phyloP scores from a whole-genome alignment of 1,140 invertebrate species.

The Tetragnatha versicolor region DNA sequence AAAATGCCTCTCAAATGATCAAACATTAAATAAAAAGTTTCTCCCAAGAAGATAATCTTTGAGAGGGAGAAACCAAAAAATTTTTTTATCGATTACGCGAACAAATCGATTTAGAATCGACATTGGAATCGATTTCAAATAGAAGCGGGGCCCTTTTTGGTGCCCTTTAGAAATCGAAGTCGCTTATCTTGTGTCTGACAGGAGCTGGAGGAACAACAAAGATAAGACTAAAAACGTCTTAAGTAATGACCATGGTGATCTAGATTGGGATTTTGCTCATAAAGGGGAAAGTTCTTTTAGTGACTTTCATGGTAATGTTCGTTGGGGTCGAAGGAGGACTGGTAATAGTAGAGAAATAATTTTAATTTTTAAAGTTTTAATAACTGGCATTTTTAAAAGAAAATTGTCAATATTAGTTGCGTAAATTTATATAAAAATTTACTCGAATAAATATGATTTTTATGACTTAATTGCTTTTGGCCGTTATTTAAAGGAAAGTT shows the following conservation, averaged over 20 bases:
- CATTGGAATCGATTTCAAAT: conserved; percentile 9
- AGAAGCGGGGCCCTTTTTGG: not conserved
- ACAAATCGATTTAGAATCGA: not conserved
- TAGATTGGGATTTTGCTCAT: not conserved
- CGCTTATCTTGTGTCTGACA: not conserved
- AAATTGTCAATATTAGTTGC: no score
- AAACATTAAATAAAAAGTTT: not conserved
- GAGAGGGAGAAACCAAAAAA: not conserved
- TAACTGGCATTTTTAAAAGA: no score
- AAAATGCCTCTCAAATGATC: not conserved
- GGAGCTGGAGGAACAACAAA: not conserved
- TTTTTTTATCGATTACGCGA: not conserved
- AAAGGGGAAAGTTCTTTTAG: not conserved
- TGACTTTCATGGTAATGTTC: not conserved
- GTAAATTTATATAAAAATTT: no score
- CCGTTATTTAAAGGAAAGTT: no score
- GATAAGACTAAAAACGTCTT: not conserved
- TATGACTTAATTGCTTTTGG: no score
- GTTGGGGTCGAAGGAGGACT: not conserved
- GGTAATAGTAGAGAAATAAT: no score
- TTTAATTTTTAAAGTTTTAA: no score
- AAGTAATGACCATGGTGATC: not conserved
- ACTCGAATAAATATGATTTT: no score
- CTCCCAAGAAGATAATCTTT: not conserved
- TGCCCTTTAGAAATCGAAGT: not conserved